Base-by-base conservation (phyloP, 2,797 vertebrate genomes). In the Thaleichthys pacificus region DNA sequence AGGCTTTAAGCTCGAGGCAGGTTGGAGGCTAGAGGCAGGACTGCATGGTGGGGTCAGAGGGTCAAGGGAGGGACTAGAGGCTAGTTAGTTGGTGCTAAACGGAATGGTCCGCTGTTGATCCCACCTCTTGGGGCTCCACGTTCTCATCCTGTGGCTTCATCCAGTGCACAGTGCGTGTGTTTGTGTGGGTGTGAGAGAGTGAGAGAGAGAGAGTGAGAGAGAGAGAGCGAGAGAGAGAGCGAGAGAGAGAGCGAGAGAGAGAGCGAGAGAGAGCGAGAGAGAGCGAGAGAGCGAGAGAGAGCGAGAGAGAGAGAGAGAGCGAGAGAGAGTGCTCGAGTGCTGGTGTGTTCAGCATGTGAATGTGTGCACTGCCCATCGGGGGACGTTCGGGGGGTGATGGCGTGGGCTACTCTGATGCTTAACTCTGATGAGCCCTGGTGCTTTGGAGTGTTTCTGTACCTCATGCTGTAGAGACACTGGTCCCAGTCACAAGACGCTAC, bases 381-480 rank as follows among this genome's bases (percentile, higher is more conserved):
- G 70, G 38, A 35, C 21, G 61, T 19, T 60, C 51, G 1, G 1
- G 35, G 5, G 70, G 21, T 22, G 21, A n/a, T 28, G 26, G 21
- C 67, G 42, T 14, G 14, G 80, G 84, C 77, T 82, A 75, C 74
- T 84, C 89, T 88, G 85, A 83, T 79, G 79, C 82, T 71, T 75
- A 80, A 71, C 66, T 82, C 81, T 82, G 84, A 26, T 24, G 84
- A 84, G 81, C 70, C 76, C 73, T 63, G 82, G 83, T 82, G 80
- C 84, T 82, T 81, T 68, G 69, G 14, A 66, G 77, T 86, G 71
- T 87, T 91, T 72, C 79, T 91, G 86, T 93, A 92, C 91, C 93
- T 93, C 92, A 91, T 32, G 86, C 85, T 89, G 91, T 92, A 91
- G 90, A 92, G 91, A 93, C 91, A 90, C 91, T 92, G 92, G 86